phyloP scores from a whole-genome alignment of 2,113 vertebrate species.

The Hippocampus barbouri region DNA sequence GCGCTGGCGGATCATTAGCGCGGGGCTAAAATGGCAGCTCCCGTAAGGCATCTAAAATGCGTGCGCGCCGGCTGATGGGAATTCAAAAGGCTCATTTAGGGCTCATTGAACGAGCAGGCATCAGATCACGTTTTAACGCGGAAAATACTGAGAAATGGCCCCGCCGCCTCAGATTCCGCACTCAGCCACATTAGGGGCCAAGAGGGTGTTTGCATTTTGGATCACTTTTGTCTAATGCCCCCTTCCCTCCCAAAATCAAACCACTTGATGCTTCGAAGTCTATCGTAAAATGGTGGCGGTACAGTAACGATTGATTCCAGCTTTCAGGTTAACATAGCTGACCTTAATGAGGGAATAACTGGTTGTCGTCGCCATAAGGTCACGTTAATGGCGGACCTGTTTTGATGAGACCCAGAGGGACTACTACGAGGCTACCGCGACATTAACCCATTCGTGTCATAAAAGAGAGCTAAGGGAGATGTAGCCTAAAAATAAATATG shows the following conservation, averaged over 20 bases:
- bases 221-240: neutral
- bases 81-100: slow-evolving; percentile 40
- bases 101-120: slow-evolving; percentile 23
- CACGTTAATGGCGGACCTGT: neutral
- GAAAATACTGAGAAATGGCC: neutral
- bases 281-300: neutral
- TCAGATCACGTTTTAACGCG: slow-evolving; percentile 14
- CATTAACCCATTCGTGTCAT: neutral
- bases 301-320: slow-evolving; percentile 1
- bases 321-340: neutral
- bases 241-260: neutral
- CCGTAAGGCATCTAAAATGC: slow-evolving; percentile 53
- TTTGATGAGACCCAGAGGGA: neutral
- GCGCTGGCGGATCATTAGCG: slow-evolving; percentile 60
- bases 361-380: neutral
- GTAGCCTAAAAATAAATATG: neutral
- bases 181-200: neutral
- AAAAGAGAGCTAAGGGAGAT: neutral
- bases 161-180: neutral
- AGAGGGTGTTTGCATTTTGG: neutral
- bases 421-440: neutral
- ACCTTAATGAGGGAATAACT: slow-evolving; percentile 6
- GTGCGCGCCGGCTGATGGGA: slow-evolving; percentile 40
- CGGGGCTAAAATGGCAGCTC: slow-evolving; percentile 55
- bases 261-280: neutral